Percentiles rank a stretch among this genome's conserved stretches.
Conservation (phyloP, 30 jellyfish, hydroid and myxozoan species). For the Aurelia aurita complex sp. Pacific region DNA sequence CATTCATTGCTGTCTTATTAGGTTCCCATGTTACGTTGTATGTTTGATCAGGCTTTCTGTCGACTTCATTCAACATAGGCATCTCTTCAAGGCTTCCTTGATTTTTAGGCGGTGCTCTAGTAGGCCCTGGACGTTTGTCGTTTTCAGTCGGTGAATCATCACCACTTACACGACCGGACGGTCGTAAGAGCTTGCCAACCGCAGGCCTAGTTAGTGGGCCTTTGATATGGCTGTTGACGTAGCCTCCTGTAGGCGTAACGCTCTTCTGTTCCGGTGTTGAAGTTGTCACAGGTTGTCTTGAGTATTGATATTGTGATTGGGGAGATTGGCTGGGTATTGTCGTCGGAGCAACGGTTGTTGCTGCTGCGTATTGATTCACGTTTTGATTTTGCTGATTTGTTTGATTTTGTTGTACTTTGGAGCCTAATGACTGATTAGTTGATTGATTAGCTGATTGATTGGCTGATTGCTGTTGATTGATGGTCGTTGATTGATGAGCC, state of each 20-base stretch:
- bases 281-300: slow-evolving; percentile 32
- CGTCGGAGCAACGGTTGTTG: slow-evolving; percentile 34
- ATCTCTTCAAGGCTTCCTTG: slow-evolving; percentile 40
- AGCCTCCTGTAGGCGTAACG: slow-evolving; percentile 49
- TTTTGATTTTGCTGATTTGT: background rate
- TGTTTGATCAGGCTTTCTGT: slow-evolving; percentile 18
- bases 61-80: slow-evolving; percentile 22
- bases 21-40: slow-evolving; percentile 48
- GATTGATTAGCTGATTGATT: background rate
- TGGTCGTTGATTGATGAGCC: background rate
- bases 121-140: slow-evolving; percentile 4
- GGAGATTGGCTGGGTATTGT: background rate
- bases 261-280: slow-evolving; percentile 57
- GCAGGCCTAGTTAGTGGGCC: slow-evolving; percentile 74
- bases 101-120: slow-evolving; percentile 13
- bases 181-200: slow-evolving; percentile 10
- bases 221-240: slow-evolving; percentile 17
- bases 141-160: background rate
- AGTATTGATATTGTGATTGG: slow-evolving; percentile 6
- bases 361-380: background rate
- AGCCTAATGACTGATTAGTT: too few species aligned
- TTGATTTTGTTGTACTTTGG: too few species aligned
- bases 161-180: slow-evolving; percentile 5
- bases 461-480: background rate
- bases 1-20: slow-evolving; percentile 16